Evolutionary conservation across 2,888 invertebrate genomes (phyloP).

Genomic region (Hylaea fasciaria): DNA sequence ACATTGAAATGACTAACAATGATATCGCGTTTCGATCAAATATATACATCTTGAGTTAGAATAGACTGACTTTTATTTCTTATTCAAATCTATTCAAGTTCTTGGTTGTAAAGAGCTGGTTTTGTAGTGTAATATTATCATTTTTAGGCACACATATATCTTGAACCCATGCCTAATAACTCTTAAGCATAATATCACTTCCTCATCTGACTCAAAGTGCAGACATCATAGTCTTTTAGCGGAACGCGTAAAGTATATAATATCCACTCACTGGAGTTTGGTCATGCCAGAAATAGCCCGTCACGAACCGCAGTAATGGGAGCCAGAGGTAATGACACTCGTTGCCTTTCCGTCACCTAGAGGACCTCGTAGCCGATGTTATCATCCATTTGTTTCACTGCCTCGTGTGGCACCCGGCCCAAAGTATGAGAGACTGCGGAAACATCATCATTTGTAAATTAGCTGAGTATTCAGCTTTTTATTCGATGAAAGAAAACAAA

Average conservation of each 20-base stretch:
- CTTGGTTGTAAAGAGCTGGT: too few relatives aligned
- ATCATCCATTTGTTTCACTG: conserved; percentile 55
- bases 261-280: neutral
- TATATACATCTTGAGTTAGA: too few relatives aligned
- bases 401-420: conserved; percentile 38
- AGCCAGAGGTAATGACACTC: conserved; percentile 31
- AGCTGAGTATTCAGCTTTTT: neutral
- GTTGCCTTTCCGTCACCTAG: conserved; percentile 44
- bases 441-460: neutral
- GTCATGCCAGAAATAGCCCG: conserved; percentile 11
- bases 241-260: neutral
- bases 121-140: too few relatives aligned
- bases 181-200: neutral
- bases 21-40: too few relatives aligned
- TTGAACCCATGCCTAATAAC: too few relatives aligned
- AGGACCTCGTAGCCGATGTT: conserved; percentile 54
- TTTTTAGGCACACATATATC: too few relatives aligned
- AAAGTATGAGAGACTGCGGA: conserved; percentile 16
- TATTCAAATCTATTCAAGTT: too few relatives aligned
- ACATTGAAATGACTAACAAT: too few relatives aligned
- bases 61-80: too few relatives aligned
- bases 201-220: neutral
- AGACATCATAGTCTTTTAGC: too few relatives aligned
- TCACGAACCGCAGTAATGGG: conserved; percentile 26
- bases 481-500: too few relatives aligned